Percentiles rank a stretch among this genome's conserved stretches.
Evolutionary conservation across 2,797 vertebrate genomes (phyloP).

Genomic region (Falco naumanni): DNA sequence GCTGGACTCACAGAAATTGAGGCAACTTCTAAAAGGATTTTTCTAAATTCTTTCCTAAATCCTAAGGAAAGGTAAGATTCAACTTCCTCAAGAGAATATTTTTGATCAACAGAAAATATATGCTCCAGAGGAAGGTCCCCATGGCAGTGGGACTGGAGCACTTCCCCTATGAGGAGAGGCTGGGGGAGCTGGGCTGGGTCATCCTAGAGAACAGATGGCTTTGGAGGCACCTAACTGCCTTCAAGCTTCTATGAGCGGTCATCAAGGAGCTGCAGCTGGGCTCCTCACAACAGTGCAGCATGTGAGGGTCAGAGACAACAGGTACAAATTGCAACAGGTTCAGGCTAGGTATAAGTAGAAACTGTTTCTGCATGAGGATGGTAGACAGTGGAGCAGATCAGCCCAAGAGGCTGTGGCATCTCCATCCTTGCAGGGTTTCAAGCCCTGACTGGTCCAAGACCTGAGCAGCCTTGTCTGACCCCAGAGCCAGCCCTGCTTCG

Average conservation of each 20-base stretch:
- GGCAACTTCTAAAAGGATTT: not conserved
- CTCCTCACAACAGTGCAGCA: fast-evolving
- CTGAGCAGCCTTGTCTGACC: not conserved
- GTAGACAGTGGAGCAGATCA: not conserved
- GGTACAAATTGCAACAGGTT: not conserved
- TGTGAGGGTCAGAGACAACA: fast-evolving
- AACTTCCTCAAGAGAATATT: not conserved
- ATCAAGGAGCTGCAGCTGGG: fast-evolving
- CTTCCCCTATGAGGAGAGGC: not conserved
- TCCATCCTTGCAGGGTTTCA: not conserved
- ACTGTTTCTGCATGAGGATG: not conserved
- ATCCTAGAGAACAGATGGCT: not conserved
- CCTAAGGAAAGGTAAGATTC: not conserved
- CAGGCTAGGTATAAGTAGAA: not conserved
- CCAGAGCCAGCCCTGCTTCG: not conserved
- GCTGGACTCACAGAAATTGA: not conserved
- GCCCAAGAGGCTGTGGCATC: fast-evolving
- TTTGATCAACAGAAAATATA: not conserved
- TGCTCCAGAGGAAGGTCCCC: not conserved
- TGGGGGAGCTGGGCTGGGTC: not conserved
- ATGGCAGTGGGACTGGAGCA: not conserved
- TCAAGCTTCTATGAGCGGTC: too few relatives aligned
- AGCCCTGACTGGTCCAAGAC: fast-evolving
- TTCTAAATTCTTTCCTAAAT: not conserved
- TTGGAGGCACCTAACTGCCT: fast-evolving